These are phyloP conservation scores for Rhingia campestris DNA, from an alignment of 2,888 invertebrate species.

Conservation along the genomic window DNA sequence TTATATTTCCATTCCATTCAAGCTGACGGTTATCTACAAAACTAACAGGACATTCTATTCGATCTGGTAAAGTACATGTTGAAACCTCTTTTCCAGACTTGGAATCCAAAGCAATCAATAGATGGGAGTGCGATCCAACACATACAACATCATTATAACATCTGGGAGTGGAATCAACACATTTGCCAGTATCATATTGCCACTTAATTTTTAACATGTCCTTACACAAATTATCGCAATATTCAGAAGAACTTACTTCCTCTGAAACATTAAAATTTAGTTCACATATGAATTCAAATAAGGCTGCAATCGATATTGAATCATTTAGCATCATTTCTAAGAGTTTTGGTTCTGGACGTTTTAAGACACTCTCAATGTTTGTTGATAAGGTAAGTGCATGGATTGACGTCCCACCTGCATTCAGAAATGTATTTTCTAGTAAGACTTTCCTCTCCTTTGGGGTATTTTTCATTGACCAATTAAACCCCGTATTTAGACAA, in stretches of 20 bases:
- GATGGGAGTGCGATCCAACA: conserved; percentile 90
- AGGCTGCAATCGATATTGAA: conserved; percentile 72
- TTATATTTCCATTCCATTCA: conserved; percentile 85
- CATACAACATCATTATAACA: conserved; percentile 83
- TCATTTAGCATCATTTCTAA: conserved; percentile 78
- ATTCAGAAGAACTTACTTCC: background rate
- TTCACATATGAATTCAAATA: conserved; percentile 71
- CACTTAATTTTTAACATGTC: conserved; percentile 30
- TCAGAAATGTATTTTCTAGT: conserved; percentile 72
- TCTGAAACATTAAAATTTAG: background rate
- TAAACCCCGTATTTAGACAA: conserved; percentile 60
- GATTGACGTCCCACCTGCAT: conserved; percentile 79
- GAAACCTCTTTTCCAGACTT: conserved; percentile 84
- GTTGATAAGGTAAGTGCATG: conserved; percentile 79
- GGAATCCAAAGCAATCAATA: conserved; percentile 85
- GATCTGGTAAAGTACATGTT: conserved; percentile 85
- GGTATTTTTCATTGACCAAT: conserved; percentile 17
- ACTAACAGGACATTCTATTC: conserved; percentile 88
- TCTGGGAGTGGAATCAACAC: conserved; percentile 91
- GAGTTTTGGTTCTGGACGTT: conserved; percentile 76
- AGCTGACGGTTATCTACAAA: conserved; percentile 83
- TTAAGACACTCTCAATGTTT: conserved; percentile 77
- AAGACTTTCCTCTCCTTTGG: conserved; percentile 44
- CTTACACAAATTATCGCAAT: background rate
- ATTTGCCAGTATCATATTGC: conserved; percentile 84